Evolutionary conservation across 2,113 vertebrate species (phyloP), one percentile per base, ranked within the genome.

Genomic region (Sylvilagus bachmani): DNA sequence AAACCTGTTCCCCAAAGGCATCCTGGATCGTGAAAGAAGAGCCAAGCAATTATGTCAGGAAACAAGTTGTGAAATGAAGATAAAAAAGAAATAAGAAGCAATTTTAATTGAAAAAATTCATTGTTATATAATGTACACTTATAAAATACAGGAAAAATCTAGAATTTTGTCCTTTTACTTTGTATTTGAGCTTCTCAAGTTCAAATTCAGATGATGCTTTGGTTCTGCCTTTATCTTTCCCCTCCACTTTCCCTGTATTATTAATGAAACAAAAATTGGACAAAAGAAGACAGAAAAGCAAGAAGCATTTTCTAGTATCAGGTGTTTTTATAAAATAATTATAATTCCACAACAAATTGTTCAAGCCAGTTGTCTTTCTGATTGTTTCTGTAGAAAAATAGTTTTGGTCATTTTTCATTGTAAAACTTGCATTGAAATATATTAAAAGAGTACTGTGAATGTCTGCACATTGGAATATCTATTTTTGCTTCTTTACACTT

Each of bases 1-100:
- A 95, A 98, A 96, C 89, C 97, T 98, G 81, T 97, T 99, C 94
- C 98, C 98, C 64, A 98, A 98, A 98, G 98, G 98, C 97, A 97
- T 99, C 93, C 95, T 98, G 86, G 97, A 98, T 94, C 91, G 19
- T 89, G 98, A 98, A 95, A 93, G 90, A 97, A 98, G 97, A 97
- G 89, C 6, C 5, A 98, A 97, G 93, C 94, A 97, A 89, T 89
- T 97, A 74, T 62, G 53, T 70, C 97, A 98, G 89, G 4, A 22
- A 92, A 94, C 1, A 61, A 71, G 61, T 93, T 84, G 62, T 12
- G 95, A 97, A 96, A 77, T 80, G 36, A 97, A 98, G 97, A 97
- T 88, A 87, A 97, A 96, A 44, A 97, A 96, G 82, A 97, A 98
- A 97, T 44, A 97, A 96, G 92, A 97, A 97, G 75, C 69, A 94